These are phyloP conservation scores for Parelbella ahira DNA, from an alignment of 2,888 invertebrate genomes.

Conservation along the genomic window DNA sequence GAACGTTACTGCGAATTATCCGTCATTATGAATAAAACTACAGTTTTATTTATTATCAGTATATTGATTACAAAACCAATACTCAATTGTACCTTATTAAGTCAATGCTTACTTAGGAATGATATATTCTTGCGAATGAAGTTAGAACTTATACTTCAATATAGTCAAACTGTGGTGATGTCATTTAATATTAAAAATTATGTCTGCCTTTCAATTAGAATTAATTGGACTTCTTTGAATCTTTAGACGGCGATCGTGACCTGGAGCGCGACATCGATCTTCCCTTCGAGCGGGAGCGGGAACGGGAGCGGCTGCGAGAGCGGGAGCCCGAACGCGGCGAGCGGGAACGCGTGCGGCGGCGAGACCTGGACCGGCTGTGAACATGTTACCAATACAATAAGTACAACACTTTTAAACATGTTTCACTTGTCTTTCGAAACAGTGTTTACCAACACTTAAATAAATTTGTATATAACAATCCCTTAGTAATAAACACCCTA, in stretches of 20 bases:
- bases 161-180: conserved; percentile 18
- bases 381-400: too few relatives aligned
- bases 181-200: conserved; percentile 14
- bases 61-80: conserved; percentile 60
- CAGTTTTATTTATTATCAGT: conserved; percentile 35
- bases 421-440: too few relatives aligned
- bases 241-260: conserved; percentile 73
- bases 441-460: too few relatives aligned
- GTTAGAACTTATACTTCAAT: conserved; percentile 11
- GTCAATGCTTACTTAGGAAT: conserved; percentile 53
- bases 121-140: conserved; percentile 36
- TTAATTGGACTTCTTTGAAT: conserved; percentile 73
- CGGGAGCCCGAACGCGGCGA: conserved; percentile 75
- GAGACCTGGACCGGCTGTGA: conserved; percentile 84
- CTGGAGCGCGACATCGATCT: conserved; percentile 73
- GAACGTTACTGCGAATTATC: too few relatives aligned
- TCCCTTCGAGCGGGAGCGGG: conserved; percentile 76
- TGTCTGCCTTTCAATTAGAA: conserved; percentile 17
- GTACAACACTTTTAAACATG: too few relatives aligned
- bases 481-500: too few relatives aligned
- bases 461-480: too few relatives aligned
- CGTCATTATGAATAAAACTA: conserved; percentile 10
- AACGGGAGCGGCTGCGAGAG: conserved; percentile 67
- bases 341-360: conserved; percentile 82
- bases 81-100: conserved; percentile 45